Evolutionary conservation across 2,113 vertebrate species (phyloP).

Genomic region (Pomatorhinus ruficollis): DNA sequence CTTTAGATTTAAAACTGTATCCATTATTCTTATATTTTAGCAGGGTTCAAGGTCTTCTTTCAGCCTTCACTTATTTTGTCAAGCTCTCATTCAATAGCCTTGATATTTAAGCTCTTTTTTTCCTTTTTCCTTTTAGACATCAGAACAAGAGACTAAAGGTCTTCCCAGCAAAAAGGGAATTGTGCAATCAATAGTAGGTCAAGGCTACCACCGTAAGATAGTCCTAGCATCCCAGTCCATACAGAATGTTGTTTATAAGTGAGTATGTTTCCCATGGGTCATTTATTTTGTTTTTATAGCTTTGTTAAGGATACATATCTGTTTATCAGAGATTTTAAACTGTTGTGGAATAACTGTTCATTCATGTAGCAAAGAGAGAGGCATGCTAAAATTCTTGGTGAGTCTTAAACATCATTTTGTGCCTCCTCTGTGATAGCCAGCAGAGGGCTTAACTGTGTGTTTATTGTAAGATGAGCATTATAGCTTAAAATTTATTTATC

Average conservation of each 20-base stretch:
- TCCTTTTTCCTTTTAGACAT: constrained; percentile 78
- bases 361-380: not conserved
- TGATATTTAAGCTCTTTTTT: not conserved
- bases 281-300: not conserved
- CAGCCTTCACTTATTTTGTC: not conserved
- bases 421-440: not conserved
- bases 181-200: constrained; percentile 95
- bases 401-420: not conserved
- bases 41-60: not conserved
- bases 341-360: not conserved
- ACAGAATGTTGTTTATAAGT: constrained; percentile 96
- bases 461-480: not conserved
- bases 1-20: not conserved
- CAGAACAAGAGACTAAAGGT: constrained; percentile 96
- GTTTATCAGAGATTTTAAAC: not conserved
- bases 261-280: constrained; percentile 48
- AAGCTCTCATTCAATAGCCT: not conserved
- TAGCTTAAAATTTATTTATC: not conserved
- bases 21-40: not conserved
- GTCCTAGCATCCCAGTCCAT: constrained; percentile 94
- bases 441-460: not conserved
- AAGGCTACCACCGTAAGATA: constrained; percentile 98
- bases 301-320: not conserved
- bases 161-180: constrained; percentile 98
- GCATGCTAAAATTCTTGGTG: not conserved